Evolutionary conservation across 37 sponge, comb jelly and placozoan species (phyloP).

Genomic region (Chondrosia reniformis): DNA sequence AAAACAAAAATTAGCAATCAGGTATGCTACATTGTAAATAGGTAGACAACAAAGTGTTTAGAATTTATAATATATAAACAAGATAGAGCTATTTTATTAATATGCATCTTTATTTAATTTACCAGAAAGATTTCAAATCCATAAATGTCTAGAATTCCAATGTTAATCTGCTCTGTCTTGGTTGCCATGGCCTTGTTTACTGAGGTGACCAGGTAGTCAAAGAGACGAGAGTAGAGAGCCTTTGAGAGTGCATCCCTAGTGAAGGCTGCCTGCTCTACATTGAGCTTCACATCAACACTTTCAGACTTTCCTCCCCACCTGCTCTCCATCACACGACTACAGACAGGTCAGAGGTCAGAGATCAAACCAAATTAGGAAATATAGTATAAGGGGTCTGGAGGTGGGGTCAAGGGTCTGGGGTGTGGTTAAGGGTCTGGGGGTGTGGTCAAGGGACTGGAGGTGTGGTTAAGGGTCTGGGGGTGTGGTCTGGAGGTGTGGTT

Average conservation of each 20-base stretch:
- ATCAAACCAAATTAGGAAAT: no score
- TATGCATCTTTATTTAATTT: background rate
- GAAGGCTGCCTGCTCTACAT: constrained; percentile 90
- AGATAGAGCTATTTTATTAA: background rate
- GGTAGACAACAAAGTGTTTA: no score
- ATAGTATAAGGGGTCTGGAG: no score
- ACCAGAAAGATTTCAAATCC: constrained; percentile 98
- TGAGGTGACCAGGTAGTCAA: constrained; percentile 90
- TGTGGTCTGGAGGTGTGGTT: no score
- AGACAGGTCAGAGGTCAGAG: background rate
- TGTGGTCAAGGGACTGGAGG: no score
- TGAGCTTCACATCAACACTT: constrained; percentile 79
- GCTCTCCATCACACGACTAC: constrained; percentile 89
- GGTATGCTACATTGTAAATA: no score
- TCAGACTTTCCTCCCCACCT: constrained; percentile 95
- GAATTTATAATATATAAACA: background rate
- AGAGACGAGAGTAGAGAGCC: constrained; percentile 88
- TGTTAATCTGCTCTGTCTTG: constrained; percentile 54
- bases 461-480: no score
- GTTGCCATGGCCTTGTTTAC: constrained; percentile 91
- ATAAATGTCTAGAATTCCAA: constrained; percentile 95
- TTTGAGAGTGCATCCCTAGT: constrained; percentile 96
- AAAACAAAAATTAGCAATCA: no score
- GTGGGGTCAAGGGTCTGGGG: no score
- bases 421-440: no score